Conservation (phyloP, 2,113 vertebrate genomes). For the Takifugu bimaculatus region DNA sequence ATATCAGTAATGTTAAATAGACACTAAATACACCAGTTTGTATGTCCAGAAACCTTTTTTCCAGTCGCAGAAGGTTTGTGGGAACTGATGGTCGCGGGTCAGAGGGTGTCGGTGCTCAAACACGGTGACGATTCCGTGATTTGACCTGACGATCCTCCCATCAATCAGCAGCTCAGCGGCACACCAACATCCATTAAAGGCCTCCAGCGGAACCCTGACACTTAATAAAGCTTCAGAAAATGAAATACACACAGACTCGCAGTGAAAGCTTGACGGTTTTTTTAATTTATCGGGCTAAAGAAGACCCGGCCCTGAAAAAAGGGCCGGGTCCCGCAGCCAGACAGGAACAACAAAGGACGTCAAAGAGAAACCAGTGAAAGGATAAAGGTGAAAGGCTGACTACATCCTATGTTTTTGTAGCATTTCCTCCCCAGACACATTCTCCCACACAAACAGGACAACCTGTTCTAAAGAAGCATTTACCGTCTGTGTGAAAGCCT, state of each 20-base stretch:
- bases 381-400: constrained; percentile 53
- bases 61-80: constrained; percentile 38
- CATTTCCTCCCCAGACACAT: constrained; percentile 43
- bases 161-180: constrained; percentile 34
- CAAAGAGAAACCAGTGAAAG: constrained; percentile 41
- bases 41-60: no score
- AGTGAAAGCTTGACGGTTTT: constrained; percentile 13
- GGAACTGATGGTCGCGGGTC: constrained; percentile 54
- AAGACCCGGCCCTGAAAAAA: no score
- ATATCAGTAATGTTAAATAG: no score
- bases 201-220: constrained; percentile 1
- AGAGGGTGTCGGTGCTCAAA: constrained; percentile 33
- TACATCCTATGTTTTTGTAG: constrained; percentile 47
- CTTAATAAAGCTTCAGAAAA: constrained; percentile 6
- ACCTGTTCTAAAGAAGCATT: constrained; percentile 55
- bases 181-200: background rate
- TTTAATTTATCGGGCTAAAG: constrained; percentile 1
- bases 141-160: constrained; percentile 34
- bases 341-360: constrained; percentile 43
- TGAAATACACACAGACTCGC: background rate
- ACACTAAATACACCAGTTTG: no score
- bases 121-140: constrained; percentile 37
- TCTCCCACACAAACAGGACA: constrained; percentile 28
- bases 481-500: constrained; percentile 61
- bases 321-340: background rate